Evolutionary conservation across 2,113 vertebrate genomes (phyloP).

Genomic region (rabbit (Oryctolagus cuniculus)): DNA sequence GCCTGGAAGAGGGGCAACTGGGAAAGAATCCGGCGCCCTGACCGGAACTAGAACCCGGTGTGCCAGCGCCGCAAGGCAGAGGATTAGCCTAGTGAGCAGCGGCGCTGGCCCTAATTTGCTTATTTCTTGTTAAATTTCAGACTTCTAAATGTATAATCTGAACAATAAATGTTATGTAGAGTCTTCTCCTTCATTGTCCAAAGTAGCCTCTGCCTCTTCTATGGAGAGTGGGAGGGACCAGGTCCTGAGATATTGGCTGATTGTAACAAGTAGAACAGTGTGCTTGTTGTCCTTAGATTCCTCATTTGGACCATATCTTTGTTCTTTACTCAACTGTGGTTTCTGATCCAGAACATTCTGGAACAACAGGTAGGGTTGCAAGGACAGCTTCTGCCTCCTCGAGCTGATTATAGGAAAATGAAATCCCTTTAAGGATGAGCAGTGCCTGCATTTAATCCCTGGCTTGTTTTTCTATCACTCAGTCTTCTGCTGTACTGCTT

Average conservation of each 20-base stretch:
- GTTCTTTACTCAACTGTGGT: background rate
- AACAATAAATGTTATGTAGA: background rate
- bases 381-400: background rate
- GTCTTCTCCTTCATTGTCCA: background rate
- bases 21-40: too few relatives aligned
- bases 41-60: too few relatives aligned
- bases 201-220: background rate
- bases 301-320: background rate
- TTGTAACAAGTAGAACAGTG: background rate
- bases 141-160: background rate
- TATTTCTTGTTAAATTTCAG: background rate
- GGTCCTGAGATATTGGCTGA: background rate
- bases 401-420: background rate
- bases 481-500: background rate
- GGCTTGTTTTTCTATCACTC: background rate
- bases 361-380: background rate
- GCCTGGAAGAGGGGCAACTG: too few relatives aligned
- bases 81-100: too few relatives aligned
- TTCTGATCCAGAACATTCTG: background rate
- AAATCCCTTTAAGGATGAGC: background rate
- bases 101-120: too few relatives aligned
- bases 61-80: too few relatives aligned
- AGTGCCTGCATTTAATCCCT: background rate
- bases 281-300: background rate
- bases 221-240: fast-evolving